Base-by-base conservation (phyloP, 1,140 invertebrate species). In the Leptopilina clavipes region DNA sequence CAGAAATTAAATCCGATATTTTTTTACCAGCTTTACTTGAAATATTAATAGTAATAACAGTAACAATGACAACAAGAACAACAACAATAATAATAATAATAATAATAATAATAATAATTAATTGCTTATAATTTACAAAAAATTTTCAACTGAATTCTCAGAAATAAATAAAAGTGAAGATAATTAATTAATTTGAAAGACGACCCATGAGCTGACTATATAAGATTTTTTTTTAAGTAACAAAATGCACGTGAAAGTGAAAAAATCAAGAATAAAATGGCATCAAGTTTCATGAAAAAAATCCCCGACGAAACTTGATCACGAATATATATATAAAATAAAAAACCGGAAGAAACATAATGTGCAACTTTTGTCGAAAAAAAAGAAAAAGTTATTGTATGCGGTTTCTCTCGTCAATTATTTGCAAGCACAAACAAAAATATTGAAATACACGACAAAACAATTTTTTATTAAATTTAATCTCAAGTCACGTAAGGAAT, bases 351-450 rank as follows among this genome's bases (percentile, higher is more conserved):
- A 65, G 59, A 22, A 31, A 31, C 59, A 65, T 22, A 65, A 31
- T 14, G 59, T n/a, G 59, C 22, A 65, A 65, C 59, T 65, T 65
- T n/a, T 31, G 59, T 31, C 59, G 25, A 37, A 65, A 37, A 65
- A 22, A 40, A 40, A 31, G 6, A 40, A 40, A 6, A 40, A 40
- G 9, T 40, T 40, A 40, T 40, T 9, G 37, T 40, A 40, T 40
- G 9, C 11, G 59, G 59, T 65, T 31, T 65, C 56, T 2, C 25
- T 31, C 5, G 25, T 31, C 37, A 40, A 40, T 40, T 40, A 6
- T 31, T 40, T 40, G 37, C 37, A 54, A 10, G 19, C 1, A 25
- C 17, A 19, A 59, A 59, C 56, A 59, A 59, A 59, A 22, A 19
- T 54, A 40, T 40, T 40, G 7, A 7, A 40, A 40, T 40, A 40